phyloP scores from a whole-genome alignment of 2,888 invertebrate genomes.

The Nesidiocoris tenuis region DNA sequence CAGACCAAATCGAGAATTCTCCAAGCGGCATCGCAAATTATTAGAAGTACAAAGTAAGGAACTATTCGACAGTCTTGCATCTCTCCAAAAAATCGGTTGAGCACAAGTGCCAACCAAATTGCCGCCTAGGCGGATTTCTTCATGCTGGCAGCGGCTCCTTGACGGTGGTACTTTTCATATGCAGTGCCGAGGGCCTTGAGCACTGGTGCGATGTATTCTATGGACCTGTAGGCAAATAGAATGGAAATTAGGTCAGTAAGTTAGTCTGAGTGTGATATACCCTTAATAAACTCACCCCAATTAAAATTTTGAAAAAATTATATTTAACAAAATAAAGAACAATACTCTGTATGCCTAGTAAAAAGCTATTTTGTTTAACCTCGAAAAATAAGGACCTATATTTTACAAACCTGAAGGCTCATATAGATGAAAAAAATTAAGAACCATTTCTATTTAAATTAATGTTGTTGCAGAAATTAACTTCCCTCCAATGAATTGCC shows the following conservation, averaged over 20 bases:
- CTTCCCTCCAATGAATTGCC: too few relatives aligned
- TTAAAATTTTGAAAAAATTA: conserved; percentile 2
- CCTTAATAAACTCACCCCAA: too few relatives aligned
- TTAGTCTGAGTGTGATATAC: too few relatives aligned
- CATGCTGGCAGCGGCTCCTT: not conserved
- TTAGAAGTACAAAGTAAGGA: conserved; percentile 12
- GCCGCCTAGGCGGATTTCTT: conserved; percentile 34
- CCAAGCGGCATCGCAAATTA: conserved; percentile 8
- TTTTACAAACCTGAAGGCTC: too few relatives aligned
- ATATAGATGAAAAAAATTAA: too few relatives aligned
- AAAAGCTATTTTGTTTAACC: too few relatives aligned
- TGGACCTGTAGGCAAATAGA: conserved; percentile 50
- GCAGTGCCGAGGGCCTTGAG: conserved; percentile 52
- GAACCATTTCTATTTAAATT: too few relatives aligned
- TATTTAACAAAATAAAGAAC: too few relatives aligned
- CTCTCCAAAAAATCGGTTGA: conserved; percentile 20
- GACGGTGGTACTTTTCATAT: conserved; percentile 51
- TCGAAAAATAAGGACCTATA: too few relatives aligned
- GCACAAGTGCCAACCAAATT: not conserved
- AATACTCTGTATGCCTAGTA: too few relatives aligned
- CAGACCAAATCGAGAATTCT: conserved; percentile 10
- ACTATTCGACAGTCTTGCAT: conserved; percentile 35
- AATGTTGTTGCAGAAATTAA: too few relatives aligned
- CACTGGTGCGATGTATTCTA: conserved; percentile 53
- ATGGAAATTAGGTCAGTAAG: too few relatives aligned